Evolutionary conservation across 2,888 invertebrate genomes (phyloP), one percentile per base, ranked within the genome.

Genomic region (Masnerella sp.): DNA sequence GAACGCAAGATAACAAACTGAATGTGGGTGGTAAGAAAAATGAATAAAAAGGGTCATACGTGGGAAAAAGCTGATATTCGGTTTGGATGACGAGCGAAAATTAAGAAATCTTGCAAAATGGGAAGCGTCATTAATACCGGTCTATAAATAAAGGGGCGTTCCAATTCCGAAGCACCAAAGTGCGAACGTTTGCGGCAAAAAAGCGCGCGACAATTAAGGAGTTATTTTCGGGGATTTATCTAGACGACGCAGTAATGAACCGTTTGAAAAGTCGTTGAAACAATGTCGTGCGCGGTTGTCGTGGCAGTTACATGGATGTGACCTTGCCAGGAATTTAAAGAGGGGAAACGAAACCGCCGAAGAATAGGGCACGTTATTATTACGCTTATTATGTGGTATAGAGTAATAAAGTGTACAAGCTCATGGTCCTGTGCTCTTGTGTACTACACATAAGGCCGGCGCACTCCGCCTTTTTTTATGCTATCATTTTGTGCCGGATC

Each of bases 321-420:
- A 84, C 85, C 85, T 85, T 86, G 84, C 73, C 78, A 82, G 78
- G 82, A 85, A 84, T 84, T 84, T 81, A 75, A 81, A 77, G 77
- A 79, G 81, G 77, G 80, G 79, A 80, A 77, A 77, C 68, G 70
- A 80, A 77, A 76, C 62, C 56, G 67, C 58, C 75, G 64, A 71
- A 75, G 68, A 78, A 74, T 74, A 65, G 61, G 76, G 75, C 65
- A 65, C 65, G 47, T 69, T 69, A 74, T 76, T 67, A 71, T 74
- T 68, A 43, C 61, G 61, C 65, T 70, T 65, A 70, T 70, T 70
- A 74, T 62, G 56, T 52, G 45, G 54, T 61, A 40, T 47, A 22
- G 38, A 61, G 61, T 49, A 54, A 67, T 74, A 65, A 69, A 59
- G 54, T 70, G 30, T 59, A 61, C 56, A 45, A 59, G 56, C 61